Evolutionary conservation across 2,797 vertebrate species (phyloP).

Genomic region (Falco berigora): DNA sequence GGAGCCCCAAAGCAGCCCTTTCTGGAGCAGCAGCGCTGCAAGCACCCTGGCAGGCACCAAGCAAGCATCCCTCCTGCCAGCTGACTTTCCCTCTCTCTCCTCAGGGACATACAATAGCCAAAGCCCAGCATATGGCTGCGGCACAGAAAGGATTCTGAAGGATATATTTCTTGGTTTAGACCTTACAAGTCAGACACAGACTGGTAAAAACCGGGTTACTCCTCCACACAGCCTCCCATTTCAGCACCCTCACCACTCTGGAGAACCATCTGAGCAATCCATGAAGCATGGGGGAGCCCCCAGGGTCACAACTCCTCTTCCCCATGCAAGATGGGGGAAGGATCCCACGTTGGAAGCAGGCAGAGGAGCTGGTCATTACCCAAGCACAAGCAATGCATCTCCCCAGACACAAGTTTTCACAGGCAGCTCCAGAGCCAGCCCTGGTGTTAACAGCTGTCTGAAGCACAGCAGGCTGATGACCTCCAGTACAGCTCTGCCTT

Average conservation of each 20-base stretch:
- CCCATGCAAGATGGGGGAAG: not conserved
- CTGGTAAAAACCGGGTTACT: not conserved
- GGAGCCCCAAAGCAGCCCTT: not conserved
- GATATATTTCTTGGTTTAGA: not conserved
- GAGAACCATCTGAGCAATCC: not conserved
- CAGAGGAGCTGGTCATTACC: not conserved
- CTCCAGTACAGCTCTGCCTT: not conserved
- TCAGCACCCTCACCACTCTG: not conserved
- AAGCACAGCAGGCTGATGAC: not conserved
- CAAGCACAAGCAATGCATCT: not conserved
- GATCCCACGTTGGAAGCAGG: not conserved
- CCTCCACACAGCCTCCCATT: not conserved
- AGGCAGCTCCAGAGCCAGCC: not conserved
- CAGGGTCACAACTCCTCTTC: not conserved
- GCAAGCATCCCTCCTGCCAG: not conserved
- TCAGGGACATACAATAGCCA: not conserved
- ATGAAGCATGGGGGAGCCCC: not conserved
- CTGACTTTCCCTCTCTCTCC: not conserved
- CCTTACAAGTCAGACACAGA: not conserved
- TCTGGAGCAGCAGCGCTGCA: not conserved
- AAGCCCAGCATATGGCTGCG: not conserved
- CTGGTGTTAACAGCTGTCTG: not conserved
- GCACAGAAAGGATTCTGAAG: not conserved
- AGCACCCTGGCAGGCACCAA: not conserved
- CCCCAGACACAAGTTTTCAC: not conserved